Base-by-base conservation (phyloP, 2,113 vertebrate species). In the Megalops atlanticus region DNA sequence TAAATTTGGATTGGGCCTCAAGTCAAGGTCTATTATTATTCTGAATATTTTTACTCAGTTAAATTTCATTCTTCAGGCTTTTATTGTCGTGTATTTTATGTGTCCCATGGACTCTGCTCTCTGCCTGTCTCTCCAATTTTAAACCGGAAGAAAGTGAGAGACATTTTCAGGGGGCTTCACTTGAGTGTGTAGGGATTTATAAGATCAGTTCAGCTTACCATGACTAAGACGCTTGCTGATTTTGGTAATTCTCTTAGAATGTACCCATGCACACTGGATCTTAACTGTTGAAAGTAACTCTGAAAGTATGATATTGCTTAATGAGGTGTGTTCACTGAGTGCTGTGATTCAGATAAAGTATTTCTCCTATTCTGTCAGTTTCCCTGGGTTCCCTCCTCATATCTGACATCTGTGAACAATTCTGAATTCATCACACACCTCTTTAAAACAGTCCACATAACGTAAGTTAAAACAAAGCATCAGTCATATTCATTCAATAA, bases 241-340 rank as follows among this genome's bases (percentile, higher is more conserved):
- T 54, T 54, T 54, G 24, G 24, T 54, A 54, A 54, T 54, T 21
- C 5, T 64, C n/a, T 64, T 64, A n/a, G 8, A 31, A 64, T 54
- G 49, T 54, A 54, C 24, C 49, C 18, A 54, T 54, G 49, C 58
- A 31, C 24, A 64, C 14, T 11, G n/a, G 3, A 27, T 64, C 58
- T 64, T 31, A 64, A 27, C 24, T 10, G n/a, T 27, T 64, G 24
- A 21, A 27, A 7, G 27, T n/a, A 64, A 11, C 58, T 64, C 58
- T 64, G 58, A 10, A 64, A 64, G n/a, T 64, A 8, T 64, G 58
- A 64, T 64, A 64, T 64, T 64, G 58, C n/a, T 64, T n/a, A 64
- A 27, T 31, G n/a, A 27, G 12, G 24, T 64, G 58, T 64, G 24
- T 64, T 64, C 21, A 10, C 58, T 64, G n/a, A 31, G 58, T 27